Evolutionary conservation across 2,888 invertebrate species (phyloP), one percentile per base, ranked within the genome.

Genomic region (Chrysolina americana): DNA sequence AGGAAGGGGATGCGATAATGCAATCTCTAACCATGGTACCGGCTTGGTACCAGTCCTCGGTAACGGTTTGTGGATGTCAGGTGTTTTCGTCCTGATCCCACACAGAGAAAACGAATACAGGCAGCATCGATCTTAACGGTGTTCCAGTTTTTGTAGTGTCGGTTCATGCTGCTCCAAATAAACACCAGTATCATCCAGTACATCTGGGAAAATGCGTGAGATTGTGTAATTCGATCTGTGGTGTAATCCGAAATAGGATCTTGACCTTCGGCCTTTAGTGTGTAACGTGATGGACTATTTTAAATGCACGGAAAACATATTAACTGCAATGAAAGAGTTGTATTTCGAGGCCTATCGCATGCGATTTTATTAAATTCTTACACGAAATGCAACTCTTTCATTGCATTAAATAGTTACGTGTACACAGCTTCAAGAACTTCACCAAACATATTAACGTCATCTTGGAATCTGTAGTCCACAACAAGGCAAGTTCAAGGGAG

Each of bases 1-100:
- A 81, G 85, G 85, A 85, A 85, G 85, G 86, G 86, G 85, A 76
- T 73, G 81, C 82, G 86, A 85, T 85, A 86, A 81, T 84, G 83
- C 82, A 85, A 85, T 85, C 85, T 85, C 81, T 80, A 81, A 82
- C 78, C 80, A 83, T 59, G 59, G 36, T 81, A 66, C 66, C 50
- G 36, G 36, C 78, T 84, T 76, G 78, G 74, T 65, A 77, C 81
- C 83, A 85, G 85, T 85, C 75, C 79, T 80, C 79, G 80, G 80
- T 84, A 65, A 78, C 80, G 78, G 82, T 85, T 81, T 80, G 81
- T 82, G 81, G 81, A 82, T 81, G 83, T 82, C 69, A 73, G 73
- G 71, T 76, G 73, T 69, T 65, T 75, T 73, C 63, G 19, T 68
- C n/a, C 6, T n/a, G 53, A n/a, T 53, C 53, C 36, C 3, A 6